Evolutionary conservation across 2,113 vertebrate genomes (phyloP), one percentile per base, ranked within the genome.

Genomic region (Mastomys natalensis): DNA sequence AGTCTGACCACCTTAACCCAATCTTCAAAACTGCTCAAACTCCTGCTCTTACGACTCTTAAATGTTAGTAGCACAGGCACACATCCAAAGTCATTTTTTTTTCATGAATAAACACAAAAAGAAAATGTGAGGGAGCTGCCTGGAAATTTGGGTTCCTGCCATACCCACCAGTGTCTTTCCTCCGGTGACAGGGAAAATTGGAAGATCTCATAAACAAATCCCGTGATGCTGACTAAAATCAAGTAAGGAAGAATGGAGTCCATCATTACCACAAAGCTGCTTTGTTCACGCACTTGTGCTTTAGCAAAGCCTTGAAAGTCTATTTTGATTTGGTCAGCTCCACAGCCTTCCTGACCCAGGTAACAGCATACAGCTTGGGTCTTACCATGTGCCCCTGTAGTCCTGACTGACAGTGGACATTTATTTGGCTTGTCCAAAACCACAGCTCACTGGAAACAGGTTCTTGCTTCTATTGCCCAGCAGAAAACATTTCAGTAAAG

Each of bases 401-500:
- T 77, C n/a, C 21, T n/a, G 68, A 77, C 34, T 37, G 26, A 95
- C 64, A 55, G 51, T 31, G 34, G 13, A 68, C 31, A 12, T 86
- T 93, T 96, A 72, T 45, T 68, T 48, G 11, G 26, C 48, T 45
- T 17, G 24, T 60, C 31, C 7, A 0, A 93, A 95, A 58, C 58
- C 85, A 76, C 21, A 48, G 12, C 7, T 87, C 64, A 51, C 37
- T 76, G 74, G 62, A 91, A 95, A 58, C 68, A 21, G 62, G 24
- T 96, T 88, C 37, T 90, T 16, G 16, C 13, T 58, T 93, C 53
- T 96, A 53, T 95, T 97, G 62, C 34, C 43, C 51, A 95, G 76
- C 40, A 80, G 26, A 73, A 51, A 94, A 55, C 74, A 95, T 94
- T 96, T 91, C 85, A 73, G 34, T 93, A 87, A 92, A 78, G 96